Evolutionary conservation across 2,797 vertebrate genomes (phyloP), one percentile per base, ranked within the genome.

Genomic region (Melanotaenia boesemani): DNA sequence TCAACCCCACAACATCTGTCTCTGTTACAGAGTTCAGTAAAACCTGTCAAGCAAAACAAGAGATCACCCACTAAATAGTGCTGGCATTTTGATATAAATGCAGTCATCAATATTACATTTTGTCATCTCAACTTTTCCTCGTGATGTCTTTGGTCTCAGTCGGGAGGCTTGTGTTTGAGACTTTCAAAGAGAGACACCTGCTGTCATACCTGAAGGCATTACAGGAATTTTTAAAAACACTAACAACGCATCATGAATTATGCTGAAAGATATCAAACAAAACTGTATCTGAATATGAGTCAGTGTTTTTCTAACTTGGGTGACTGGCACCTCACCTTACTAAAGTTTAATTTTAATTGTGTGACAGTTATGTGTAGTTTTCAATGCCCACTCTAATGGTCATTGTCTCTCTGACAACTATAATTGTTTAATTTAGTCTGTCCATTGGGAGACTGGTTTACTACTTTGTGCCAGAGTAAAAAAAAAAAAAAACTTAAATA

Each of bases 151-250:
- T 28, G 11, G 55, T 68, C 59, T 72, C 44, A 11, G n/a, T 26
- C n/a, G 39, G 58, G 24, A 56, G 12, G n/a, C 28, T 37, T 61
- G 37, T 60, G 7, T 73, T 72, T 56, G 48, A 67, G 48, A 39
- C 57, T 70, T 82, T 55, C 56, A 76, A 68, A 73, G 66, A 67
- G 44, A 67, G 79, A 60, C 52, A 70, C 63, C 67, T 70, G 64
- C 66, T 65, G 67, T 68, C 59, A 69, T 18, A 66, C 63, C 77
- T 32, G 16, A 18, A n/a, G 67, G 54, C 55, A 70, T 67, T 55
- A 56, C 18, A n/a, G 52, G 36, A 62, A 44, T 41, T 70, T 10
- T 24, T 36, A 36, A 36, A 15, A 13, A 55, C 28, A 65, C 56
- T n/a, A 55, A 64, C 57, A 36, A 75, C n/a, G 66, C 57, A 70